Evolutionary conservation across 2,113 vertebrate genomes (phyloP), one percentile per base, ranked within the genome.

Genomic region (Poeciliopsis prolifica): DNA sequence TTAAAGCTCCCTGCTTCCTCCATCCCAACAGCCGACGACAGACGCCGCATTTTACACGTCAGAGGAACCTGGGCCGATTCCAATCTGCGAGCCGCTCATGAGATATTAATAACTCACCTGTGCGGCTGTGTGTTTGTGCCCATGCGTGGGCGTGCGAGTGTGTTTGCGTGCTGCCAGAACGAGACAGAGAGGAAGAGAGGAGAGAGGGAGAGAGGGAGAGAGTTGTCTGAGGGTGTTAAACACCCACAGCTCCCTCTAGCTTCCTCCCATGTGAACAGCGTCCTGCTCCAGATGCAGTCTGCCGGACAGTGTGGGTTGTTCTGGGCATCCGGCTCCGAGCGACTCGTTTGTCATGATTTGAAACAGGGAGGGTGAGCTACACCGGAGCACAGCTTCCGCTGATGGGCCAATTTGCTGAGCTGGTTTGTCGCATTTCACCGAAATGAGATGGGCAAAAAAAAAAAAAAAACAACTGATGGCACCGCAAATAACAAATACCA

Each of bases 241-340:
- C 83, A 90, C 80, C 89, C 86, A 93, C 91, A 92, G 92, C 92
- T 87, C 90, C 91, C 88, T 91, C 92, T 89, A 92, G 91, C 85
- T 87, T 87, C 81, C 60, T 17, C 48, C 33, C 30, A 19, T n/a
- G 64, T 71, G 88, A 88, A 86, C 70, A 70, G 40, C 77, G 17
- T 30, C 61, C 62, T 82, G 73, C 40, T 60, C 61, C 68, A 78
- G 68, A 76, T 85, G 77, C 64, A 82, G 60, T 26, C 33, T 40
- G 26, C 29, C 37, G 61, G 54, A 15, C 17, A 28, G 62, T 24
- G 62, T 75, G 64, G 71, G 60, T 37, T 77, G 64, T 86, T 29
- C 44, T 30, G 29, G 33, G 68, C 64, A 68, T 84, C 22, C 62
- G 79, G 69, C 28, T 72, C 65, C 73, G 73, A 72, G 29, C 80